Base-by-base conservation (phyloP, 1,140 invertebrate genomes). In the Panagrolaimus sp. region DNA sequence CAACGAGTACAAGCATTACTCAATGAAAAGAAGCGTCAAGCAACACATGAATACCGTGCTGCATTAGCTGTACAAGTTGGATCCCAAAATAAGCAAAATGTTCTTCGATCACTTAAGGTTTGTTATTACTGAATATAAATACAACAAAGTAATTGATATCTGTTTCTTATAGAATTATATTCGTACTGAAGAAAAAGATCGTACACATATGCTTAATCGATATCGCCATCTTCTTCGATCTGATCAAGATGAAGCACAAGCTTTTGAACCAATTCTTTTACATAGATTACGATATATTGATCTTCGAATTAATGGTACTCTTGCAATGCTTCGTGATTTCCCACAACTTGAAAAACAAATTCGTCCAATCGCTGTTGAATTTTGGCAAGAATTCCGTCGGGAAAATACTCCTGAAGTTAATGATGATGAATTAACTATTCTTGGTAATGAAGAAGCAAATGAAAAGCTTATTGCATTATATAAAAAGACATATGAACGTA, bases 201-300 rank as follows among this genome's bases (percentile, higher is more conserved):
- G 93, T 5, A 91, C 92, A 46, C 95, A 98, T 80, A 95, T 93
- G 7, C 88, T 98, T 65, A 92, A 93, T 63, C 93, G 96, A 80
- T 98, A 93, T 87, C 89, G 83, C 89, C 92, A 95, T 82, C 87
- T 96, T 43, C 84, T 93, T 70, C 88, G 89, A 76, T 89, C 89
- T 44, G 90, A 89, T 74, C 86, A 91, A 23, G 91, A 93, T 78
- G 90, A 92, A 63, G 92, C 92, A 1, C 89, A 91, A 42, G 87
- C 90, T 9, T 92, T 94, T 85, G 89, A 92, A 69, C 89, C 91
- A 51, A 87, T 91, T 51, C 92, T 92, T 14, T 85, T 94, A 68
- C 92, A 95, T 78, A 89, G 88, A 72, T 83, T 90, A 70, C 87
- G 90, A 71, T 92, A 94, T 82, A 92, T 96, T 74, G 91, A 94